These are phyloP conservation scores for Chrysolina americana DNA, from an alignment of 2,888 invertebrate species.

Conservation along the genomic window DNA sequence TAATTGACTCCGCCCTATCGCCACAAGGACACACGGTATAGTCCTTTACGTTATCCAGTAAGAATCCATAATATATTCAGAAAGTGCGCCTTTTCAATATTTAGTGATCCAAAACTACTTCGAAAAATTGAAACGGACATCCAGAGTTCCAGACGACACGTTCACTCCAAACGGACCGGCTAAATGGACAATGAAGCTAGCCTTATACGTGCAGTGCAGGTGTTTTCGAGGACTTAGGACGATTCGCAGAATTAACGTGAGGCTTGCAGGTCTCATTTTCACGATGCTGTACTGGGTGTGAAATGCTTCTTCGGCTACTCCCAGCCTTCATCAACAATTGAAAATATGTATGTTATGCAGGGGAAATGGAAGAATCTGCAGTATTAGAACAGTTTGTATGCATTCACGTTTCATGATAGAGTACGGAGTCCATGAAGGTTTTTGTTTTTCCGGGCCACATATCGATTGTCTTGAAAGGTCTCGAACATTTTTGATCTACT, in stretches of 20 bases:
- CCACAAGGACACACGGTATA: slow-evolving; percentile 42
- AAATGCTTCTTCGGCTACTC: neutral
- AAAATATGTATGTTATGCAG: neutral
- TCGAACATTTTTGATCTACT: no score
- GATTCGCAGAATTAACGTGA: neutral
- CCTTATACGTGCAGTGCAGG: slow-evolving; percentile 1
- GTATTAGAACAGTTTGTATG: no score
- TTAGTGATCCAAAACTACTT: slow-evolving; percentile 29
- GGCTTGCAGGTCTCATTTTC: neutral
- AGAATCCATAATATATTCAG: slow-evolving; percentile 22
- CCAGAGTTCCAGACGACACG: slow-evolving; percentile 32
- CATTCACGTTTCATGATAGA: no score
- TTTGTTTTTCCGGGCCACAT: no score
- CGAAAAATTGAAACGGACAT: slow-evolving; percentile 30
- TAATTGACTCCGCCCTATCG: no score
- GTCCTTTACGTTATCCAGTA: slow-evolving; percentile 46
- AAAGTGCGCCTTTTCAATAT: slow-evolving; percentile 34
- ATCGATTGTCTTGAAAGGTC: no score
- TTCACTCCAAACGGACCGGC: slow-evolving; percentile 34
- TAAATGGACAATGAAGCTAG: slow-evolving; percentile 37
- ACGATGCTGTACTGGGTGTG: neutral
- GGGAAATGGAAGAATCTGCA: neutral
- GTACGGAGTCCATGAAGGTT: no score
- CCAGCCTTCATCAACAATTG: neutral
- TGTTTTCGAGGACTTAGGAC: slow-evolving; percentile 14